These are phyloP conservation scores for Onychomys torridus DNA, from an alignment of 2,797 vertebrate genomes.

Conservation along the genomic window DNA sequence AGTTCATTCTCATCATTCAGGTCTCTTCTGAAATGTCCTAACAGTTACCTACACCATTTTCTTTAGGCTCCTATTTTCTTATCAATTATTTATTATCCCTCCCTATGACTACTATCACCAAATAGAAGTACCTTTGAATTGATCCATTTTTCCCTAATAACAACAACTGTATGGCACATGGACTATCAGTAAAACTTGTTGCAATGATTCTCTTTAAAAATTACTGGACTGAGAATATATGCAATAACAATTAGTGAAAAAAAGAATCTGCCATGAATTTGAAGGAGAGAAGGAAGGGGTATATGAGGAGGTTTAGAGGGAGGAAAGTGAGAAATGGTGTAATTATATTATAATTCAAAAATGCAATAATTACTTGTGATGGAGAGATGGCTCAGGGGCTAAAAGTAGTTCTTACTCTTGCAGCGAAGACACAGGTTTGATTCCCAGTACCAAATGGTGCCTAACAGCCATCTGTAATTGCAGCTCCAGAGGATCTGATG, in stretches of 20 bases:
- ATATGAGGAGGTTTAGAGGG: background rate
- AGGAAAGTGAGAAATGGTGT: background rate
- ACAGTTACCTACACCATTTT: background rate
- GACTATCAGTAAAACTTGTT: constrained; percentile 18
- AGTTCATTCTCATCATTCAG: background rate
- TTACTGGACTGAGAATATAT: background rate
- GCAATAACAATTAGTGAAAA: background rate
- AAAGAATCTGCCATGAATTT: background rate
- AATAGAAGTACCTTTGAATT: background rate
- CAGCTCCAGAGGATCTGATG: background rate
- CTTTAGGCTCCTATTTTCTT: constrained; percentile 2
- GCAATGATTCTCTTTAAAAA: background rate
- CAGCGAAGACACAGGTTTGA: background rate
- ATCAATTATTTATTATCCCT: background rate
- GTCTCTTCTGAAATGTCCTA: background rate
- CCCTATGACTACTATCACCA: background rate
- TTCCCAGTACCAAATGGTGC: background rate
- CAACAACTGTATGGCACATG: background rate
- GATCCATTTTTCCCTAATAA: constrained; percentile 6
- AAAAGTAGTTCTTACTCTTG: background rate
- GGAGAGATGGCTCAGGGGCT: background rate
- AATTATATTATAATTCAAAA: background rate
- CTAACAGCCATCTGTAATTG: background rate
- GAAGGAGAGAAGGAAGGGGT: too few relatives aligned
- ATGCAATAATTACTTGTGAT: background rate